Evolutionary conservation across 2,888 invertebrate genomes (phyloP).

Genomic region (Acleris emargana): DNA sequence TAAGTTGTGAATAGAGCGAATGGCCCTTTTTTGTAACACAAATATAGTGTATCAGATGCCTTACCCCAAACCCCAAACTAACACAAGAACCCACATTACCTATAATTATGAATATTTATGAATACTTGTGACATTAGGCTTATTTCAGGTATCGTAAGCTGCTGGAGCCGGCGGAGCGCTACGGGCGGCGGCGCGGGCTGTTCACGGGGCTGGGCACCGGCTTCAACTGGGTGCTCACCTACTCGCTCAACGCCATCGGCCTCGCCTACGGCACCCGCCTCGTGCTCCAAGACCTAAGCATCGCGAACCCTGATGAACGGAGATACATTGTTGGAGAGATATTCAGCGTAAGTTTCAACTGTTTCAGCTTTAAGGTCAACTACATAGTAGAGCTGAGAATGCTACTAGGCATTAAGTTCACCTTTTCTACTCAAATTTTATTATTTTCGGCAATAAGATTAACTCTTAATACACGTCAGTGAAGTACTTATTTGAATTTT

Average conservation of each 20-base stretch:
- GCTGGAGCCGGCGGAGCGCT: constrained; percentile 85
- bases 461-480: too few relatives aligned
- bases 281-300: constrained; percentile 84
- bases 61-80: too few relatives aligned
- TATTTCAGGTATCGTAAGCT: constrained; percentile 76
- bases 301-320: constrained; percentile 77
- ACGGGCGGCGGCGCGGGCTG: constrained; percentile 86
- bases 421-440: too few relatives aligned
- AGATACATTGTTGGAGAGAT: constrained; percentile 87
- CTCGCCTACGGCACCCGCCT: constrained; percentile 90
- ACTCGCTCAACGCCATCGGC: constrained; percentile 88
- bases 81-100: too few relatives aligned
- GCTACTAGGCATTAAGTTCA: too few relatives aligned
- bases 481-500: too few relatives aligned
- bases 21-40: too few relatives aligned
- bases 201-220: constrained; percentile 88
- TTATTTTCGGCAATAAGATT: too few relatives aligned
- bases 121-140: not conserved
- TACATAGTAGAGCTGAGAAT: too few relatives aligned
- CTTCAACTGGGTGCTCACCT: constrained; percentile 90
- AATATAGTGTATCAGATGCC: too few relatives aligned
- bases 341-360: constrained; percentile 84
- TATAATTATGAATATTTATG: too few relatives aligned
- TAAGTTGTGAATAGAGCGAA: too few relatives aligned
- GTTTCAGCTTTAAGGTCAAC: constrained; percentile 13